Base-by-base conservation (phyloP, 92 coral and sea anemone genomes). In the Epizoanthus rinbou region DNA sequence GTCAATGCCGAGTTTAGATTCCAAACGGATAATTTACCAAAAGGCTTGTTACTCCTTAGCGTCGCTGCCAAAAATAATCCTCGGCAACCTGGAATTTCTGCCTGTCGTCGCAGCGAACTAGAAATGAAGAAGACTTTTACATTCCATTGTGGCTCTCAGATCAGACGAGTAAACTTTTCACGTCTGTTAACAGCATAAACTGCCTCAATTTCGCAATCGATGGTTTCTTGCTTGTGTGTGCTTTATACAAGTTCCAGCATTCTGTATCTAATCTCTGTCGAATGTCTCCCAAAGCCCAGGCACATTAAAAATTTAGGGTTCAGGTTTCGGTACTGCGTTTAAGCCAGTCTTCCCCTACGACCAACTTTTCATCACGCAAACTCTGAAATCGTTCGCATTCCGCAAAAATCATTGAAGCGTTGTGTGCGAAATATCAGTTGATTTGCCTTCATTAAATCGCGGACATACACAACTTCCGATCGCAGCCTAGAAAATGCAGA, bases 351-450 rank as follows among this genome's bases (percentile, higher is more conserved):
- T 78, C 82, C 64, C 72, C 82, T 78, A 60, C 39, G 66, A 57
- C 80, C 80, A 33, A 75, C 67, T 75, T 62, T 10, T 22, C 82
- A 78, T 78, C 82, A 78, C 82, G 82, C 82, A 78, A 78, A 78
- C 82, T 78, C 82, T 52, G 52, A 41, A 78, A 78, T 78, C 57
- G 82, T 78, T 78, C 14, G 58, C 71, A 78, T 78, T 78, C 82
- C 82, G 82, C 41, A 78, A 59, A 78, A 63, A 78, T 43, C 82
- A 78, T 78, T 39, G 71, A 78, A 62, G 82, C 82, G 82, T 78
- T 78, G 71, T 78, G 71, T 78, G 66, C 54, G 82, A 78, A 50
- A 78, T 78, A 78, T 78, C 82, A 31, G 71, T 78, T 78, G 59
- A 41, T 78, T 78, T 78, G 82, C 71, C 82, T 43, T 78, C 82